Evolutionary conservation across 2,797 vertebrate genomes (phyloP).

Genomic region (Cottoperca gobio): DNA sequence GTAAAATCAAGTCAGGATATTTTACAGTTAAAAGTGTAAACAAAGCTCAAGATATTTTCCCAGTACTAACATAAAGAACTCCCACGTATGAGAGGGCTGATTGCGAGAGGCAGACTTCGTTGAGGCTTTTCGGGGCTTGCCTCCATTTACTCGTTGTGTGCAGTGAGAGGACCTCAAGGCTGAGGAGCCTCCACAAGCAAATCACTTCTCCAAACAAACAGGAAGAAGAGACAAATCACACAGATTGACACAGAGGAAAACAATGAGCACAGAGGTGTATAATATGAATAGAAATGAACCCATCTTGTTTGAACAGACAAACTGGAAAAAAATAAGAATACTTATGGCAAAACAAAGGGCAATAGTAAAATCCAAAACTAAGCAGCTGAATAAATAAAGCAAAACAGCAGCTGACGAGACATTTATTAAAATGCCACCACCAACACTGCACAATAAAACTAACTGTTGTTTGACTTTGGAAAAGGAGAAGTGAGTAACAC

Average conservation of each 20-base stretch:
- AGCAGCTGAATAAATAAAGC: background rate
- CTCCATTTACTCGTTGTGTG: no score
- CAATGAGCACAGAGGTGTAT: background rate
- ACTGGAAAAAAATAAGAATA: background rate
- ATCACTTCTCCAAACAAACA: background rate
- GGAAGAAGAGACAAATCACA: background rate
- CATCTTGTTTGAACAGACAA: constrained; percentile 21
- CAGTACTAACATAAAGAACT: background rate
- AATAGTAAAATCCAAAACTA: background rate
- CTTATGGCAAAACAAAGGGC: background rate
- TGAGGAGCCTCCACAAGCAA: background rate
- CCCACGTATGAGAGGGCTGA: no score
- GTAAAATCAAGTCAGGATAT: background rate
- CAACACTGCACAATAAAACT: background rate
- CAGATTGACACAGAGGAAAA: background rate
- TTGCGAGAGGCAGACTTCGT: background rate
- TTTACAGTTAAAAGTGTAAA: background rate
- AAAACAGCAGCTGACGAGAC: constrained; percentile 2
- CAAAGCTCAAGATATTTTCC: no score
- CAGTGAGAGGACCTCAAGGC: background rate
- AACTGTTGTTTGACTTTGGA: background rate
- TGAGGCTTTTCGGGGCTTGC: background rate
- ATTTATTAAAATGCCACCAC: background rate
- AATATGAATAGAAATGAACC: background rate
- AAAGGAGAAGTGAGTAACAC: background rate